A percentile compares a stretch with the other conserved stretches of the same genome.
Conservation (phyloP, 2,888 invertebrate genomes). For the Coleophora flavipennella region DNA sequence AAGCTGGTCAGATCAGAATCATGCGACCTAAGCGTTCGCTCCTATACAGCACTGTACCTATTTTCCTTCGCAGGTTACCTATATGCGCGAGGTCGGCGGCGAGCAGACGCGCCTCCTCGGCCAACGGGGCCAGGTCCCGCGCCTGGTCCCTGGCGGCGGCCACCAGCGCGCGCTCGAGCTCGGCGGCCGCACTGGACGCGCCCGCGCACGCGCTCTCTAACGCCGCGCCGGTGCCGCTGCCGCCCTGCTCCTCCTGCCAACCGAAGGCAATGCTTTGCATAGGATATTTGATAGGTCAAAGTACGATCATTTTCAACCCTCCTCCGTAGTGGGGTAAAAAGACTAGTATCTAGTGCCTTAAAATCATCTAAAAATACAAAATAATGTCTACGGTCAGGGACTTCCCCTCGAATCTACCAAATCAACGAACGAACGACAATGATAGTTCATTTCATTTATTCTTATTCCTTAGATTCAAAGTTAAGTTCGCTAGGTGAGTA, state of each 20-base stretch:
- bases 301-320: no score
- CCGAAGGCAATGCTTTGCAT: no score
- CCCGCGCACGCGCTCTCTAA: constrained; percentile 72
- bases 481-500: no score
- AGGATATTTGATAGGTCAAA: no score
- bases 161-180: constrained; percentile 84
- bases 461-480: no score
- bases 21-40: constrained; percentile 13
- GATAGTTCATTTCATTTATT: no score
- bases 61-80: constrained; percentile 57
- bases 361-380: no score
- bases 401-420: no score
- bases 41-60: constrained; percentile 41
- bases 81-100: constrained; percentile 64
- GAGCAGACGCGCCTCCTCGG: constrained; percentile 58
- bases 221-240: constrained; percentile 55
- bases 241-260: constrained; percentile 53
- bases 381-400: no score
- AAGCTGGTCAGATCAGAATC: constrained; percentile 4
- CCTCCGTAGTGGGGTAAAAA: no score
- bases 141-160: constrained; percentile 71
- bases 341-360: no score
- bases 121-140: constrained; percentile 55
- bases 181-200: constrained; percentile 87
- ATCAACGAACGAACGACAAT: no score